A percentile compares a stretch with the other conserved stretches of the same genome.
These are phyloP conservation scores for Lucilia sericata DNA, from an alignment of 1,140 invertebrate species.

Conservation along the genomic window DNA sequence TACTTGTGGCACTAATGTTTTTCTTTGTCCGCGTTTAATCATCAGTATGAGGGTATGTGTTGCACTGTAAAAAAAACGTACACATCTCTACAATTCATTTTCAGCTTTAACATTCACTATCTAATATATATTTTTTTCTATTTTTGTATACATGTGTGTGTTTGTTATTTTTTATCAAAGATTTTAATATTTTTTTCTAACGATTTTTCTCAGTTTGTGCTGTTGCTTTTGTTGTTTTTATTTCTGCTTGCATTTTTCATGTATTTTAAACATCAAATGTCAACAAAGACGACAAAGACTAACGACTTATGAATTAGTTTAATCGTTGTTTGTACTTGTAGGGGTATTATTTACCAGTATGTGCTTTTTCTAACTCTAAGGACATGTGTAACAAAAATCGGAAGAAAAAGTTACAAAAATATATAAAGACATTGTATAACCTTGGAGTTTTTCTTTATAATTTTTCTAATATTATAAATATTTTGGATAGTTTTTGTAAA, in stretches of 20 bases:
- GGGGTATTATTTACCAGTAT: conserved; percentile 17
- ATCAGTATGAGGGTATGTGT: neutral
- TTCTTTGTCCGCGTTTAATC: neutral
- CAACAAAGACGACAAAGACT: conserved; percentile 41
- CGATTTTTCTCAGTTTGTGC: neutral
- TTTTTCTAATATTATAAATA: neutral
- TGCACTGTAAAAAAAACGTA: neutral
- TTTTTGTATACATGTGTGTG: neutral
- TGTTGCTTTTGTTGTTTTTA: neutral
- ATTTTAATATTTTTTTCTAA: neutral
- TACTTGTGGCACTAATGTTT: conserved; percentile 15
- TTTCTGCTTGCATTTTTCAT: conserved; percentile 36
- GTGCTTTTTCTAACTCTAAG: neutral
- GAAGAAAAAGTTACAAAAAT: too few species aligned
- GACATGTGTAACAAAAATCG: neutral
- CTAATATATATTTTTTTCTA: neutral
- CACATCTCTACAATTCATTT: neutral
- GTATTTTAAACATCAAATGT: conserved; percentile 43
- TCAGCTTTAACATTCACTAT: conserved; percentile 2
- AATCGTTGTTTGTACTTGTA: conserved; percentile 41
- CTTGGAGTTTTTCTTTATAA: neutral
- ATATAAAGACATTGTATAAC: too few species aligned
- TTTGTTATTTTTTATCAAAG: neutral
- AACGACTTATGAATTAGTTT: conserved; percentile 46
- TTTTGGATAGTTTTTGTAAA: neutral